Evolutionary conservation across 2,888 invertebrate species (phyloP), one percentile per base, ranked within the genome.

Genomic region (Trachelus iudaicus): DNA sequence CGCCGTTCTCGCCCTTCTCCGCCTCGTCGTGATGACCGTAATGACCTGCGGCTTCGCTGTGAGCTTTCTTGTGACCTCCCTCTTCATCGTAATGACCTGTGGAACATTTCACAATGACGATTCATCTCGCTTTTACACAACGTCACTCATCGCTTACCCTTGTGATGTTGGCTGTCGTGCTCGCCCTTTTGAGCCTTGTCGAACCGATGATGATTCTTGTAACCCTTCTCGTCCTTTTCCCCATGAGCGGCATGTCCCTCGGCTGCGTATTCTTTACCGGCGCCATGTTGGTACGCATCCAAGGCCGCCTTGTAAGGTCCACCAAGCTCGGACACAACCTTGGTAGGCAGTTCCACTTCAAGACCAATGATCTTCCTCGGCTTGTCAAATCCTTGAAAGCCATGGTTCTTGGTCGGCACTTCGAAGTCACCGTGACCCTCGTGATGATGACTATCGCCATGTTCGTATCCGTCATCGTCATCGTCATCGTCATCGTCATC

Each of bases 121-220:
- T 33, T 34, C 73, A 23, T 9, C 56, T 9, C 56, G 2, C 23
- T 56, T 6, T 2, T 23, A 23, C 56, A 9, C 6, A 23, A 23
- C 23, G 74, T 79, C 71, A 79, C 75, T 30, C 75, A 75, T 79
- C 76, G 79, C 81, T 79, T 79, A 86, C 86, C 84, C 86, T 93
- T 92, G 12, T 93, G 90, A 68, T 93, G 92, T 77, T 92, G 93
- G 79, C 93, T 93, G 11, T 92, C 93, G 84, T 94, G 93, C 81
- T 93, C 90, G 15, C 94, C 94, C 40, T 93, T 90, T 81, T 92
- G 92, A 0, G 94, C 94, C 84, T 94, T 93, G 77, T 93, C 94
- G 83, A 92, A 93, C 40, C 92, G 92, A 15, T 93, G 92, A 80
- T 93, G 90, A 0, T 92, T 93, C 76, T 92, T 92, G 89, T 93